These are phyloP conservation scores for Entelurus aequoreus DNA, from an alignment of 2,113 vertebrate genomes.

Conservation along the genomic window DNA sequence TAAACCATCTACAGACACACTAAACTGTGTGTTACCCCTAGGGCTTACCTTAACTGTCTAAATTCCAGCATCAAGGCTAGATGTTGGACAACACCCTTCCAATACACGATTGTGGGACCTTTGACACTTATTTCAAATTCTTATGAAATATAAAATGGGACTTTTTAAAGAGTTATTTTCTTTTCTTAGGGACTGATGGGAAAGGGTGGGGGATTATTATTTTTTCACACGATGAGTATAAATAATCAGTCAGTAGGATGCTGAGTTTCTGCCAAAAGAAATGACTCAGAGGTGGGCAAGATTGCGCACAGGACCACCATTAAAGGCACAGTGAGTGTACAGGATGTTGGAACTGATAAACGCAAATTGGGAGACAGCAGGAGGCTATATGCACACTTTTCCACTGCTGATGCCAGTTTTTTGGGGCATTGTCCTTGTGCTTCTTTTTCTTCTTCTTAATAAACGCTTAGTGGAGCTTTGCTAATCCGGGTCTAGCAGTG, in stretches of 20 bases:
- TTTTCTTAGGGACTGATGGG: conserved; percentile 5
- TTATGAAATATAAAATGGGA: neutral
- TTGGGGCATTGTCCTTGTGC: conserved; percentile 43
- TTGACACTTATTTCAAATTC: too few relatives aligned
- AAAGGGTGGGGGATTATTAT: conserved; percentile 17
- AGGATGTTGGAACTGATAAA: conserved; percentile 18
- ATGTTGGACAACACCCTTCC: too few relatives aligned
- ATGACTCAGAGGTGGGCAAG: conserved; percentile 45
- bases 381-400: conserved; percentile 31
- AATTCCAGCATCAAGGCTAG: too few relatives aligned
- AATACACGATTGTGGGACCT: too few relatives aligned
- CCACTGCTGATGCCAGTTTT: conserved; percentile 57
- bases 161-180: conserved; percentile 17
- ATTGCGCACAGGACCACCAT: conserved; percentile 30
- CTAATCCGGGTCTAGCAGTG: conserved; percentile 64
- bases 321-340: conserved; percentile 15
- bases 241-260: conserved; percentile 49
- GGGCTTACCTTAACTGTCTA: too few relatives aligned
- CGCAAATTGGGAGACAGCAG: neutral
- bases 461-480: conserved; percentile 64
- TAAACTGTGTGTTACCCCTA: too few relatives aligned
- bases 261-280: conserved; percentile 43
- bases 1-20: too few relatives aligned
- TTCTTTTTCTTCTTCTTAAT: conserved; percentile 59
- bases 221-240: conserved; percentile 40